These are phyloP conservation scores for Eulemur rufifrons DNA, from an alignment of 2,113 vertebrate species.

Conservation along the genomic window DNA sequence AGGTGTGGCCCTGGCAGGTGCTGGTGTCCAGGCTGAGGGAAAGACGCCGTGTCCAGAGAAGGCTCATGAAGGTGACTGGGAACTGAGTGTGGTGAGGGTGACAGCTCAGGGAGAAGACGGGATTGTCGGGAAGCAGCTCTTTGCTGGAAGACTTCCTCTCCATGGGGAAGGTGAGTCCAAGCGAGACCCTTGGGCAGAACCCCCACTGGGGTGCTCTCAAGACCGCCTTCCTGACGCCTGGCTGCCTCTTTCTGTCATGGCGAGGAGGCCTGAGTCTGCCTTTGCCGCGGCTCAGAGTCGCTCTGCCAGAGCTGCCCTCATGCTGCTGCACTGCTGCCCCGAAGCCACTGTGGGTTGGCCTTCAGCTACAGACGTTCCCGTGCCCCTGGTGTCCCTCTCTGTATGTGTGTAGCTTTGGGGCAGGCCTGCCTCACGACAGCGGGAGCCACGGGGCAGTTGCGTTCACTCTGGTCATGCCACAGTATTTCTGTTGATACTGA, in stretches of 20 bases:
- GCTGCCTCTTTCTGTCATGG: neutral
- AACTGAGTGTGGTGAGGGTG: neutral
- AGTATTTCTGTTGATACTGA: neutral
- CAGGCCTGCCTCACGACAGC: too few species aligned
- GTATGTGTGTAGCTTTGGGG: neutral
- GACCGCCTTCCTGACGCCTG: neutral
- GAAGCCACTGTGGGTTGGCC: neutral
- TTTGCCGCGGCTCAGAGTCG: neutral
- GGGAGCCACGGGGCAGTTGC: neutral
- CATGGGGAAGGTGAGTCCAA: neutral
- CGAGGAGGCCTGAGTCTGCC: neutral
- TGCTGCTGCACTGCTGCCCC: neutral
- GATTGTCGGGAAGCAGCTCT: neutral
- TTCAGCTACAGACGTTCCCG: neutral
- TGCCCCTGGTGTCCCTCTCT: too few species aligned
- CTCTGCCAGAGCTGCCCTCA: neutral
- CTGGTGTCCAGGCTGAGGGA: neutral
- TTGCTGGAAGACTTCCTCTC: neutral
- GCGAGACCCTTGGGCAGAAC: neutral
- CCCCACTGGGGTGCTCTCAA: neutral
- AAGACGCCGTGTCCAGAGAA: neutral
- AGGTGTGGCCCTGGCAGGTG: neutral
- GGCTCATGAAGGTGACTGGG: neutral
- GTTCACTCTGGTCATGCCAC: neutral
- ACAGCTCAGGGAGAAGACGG: neutral